A percentile compares a stretch with the other conserved stretches of the same genome.
Evolutionary conservation across 2,113 vertebrate genomes (phyloP).

Genomic region (Antechinus stuartii): DNA sequence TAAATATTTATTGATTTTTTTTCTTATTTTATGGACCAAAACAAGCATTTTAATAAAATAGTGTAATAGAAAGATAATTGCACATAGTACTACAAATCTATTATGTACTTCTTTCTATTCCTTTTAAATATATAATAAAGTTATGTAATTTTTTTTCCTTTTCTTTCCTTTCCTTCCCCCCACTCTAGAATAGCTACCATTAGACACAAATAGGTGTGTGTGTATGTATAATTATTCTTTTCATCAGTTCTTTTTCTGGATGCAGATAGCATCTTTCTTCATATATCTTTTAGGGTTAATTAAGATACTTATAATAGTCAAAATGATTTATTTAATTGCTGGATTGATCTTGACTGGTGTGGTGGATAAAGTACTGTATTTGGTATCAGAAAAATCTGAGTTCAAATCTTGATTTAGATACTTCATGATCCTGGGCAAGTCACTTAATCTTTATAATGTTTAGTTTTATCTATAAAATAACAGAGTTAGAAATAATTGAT

Average conservation of each 20-base stretch:
- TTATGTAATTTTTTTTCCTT: neutral
- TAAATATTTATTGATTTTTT: neutral
- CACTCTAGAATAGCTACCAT: too few relatives aligned
- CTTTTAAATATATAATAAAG: neutral
- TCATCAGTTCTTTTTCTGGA: too few relatives aligned
- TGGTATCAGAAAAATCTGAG: neutral
- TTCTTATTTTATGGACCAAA: neutral
- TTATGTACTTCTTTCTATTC: neutral
- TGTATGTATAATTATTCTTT: too few relatives aligned
- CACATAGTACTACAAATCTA: neutral
- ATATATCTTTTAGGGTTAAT: too few relatives aligned
- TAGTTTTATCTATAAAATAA: neutral
- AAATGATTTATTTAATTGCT: too few relatives aligned
- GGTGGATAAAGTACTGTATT: neutral
- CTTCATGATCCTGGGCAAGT: neutral
- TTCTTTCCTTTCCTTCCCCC: neutral
- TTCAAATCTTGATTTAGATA: neutral
- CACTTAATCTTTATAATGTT: neutral
- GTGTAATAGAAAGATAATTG: neutral
- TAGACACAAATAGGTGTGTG: too few relatives aligned
- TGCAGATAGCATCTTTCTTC: too few relatives aligned
- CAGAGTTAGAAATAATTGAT: neutral
- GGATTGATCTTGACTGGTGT: neutral
- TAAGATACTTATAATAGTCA: too few relatives aligned
- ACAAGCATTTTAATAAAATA: neutral